Base-by-base conservation (phyloP, 2,888 invertebrate genomes). In the Apamea sordens region DNA sequence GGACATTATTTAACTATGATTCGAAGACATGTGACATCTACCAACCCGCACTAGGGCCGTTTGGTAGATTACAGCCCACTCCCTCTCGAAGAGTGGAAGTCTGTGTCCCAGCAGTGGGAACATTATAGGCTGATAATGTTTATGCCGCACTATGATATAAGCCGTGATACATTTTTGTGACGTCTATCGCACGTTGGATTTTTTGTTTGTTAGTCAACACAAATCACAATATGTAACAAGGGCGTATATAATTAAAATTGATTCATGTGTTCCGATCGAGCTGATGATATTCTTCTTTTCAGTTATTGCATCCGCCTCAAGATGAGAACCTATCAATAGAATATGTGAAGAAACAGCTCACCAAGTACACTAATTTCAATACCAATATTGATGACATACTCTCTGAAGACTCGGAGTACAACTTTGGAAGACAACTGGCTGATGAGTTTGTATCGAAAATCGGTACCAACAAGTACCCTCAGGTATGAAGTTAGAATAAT, bases 371-470 rank as follows among this genome's bases (percentile, higher is more conserved):
- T 5, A 93, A 92, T 65, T 93, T 94, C 2, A 90, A 94, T 74
- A 97, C 97, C 1, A 97, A 98, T 87, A 91, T 98, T 13, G 98
- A 98, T 74, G 98, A 98, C 79, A 98, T 99, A 68, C 97, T 99
- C 86, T 98, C 98, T 0, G 98, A 98, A 90, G 98, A 99, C 90
- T 99, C 99, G 0, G 99, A 99, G 90, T 99, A 98, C 92, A 99
- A 99, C 94, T 98, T 98, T 89, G 99, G 99, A 2, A 97, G 99
- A 59, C 98, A 98, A 92, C 95, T 99, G 69, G 97, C 98, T 0
- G 96, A 97, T 80, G 99, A 99, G 92, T 99, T 99, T 92, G 97
- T 99, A 5, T 97, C 98, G 79, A 97, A 98, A 84, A 97, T 98
- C 44, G 99, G 99, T 44, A 97, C 98, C 82, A 97, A 97, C 50